These are phyloP conservation scores for Microctonus aethiopoides DNA, from an alignment of 2,888 invertebrate species.

Conservation along the genomic window DNA sequence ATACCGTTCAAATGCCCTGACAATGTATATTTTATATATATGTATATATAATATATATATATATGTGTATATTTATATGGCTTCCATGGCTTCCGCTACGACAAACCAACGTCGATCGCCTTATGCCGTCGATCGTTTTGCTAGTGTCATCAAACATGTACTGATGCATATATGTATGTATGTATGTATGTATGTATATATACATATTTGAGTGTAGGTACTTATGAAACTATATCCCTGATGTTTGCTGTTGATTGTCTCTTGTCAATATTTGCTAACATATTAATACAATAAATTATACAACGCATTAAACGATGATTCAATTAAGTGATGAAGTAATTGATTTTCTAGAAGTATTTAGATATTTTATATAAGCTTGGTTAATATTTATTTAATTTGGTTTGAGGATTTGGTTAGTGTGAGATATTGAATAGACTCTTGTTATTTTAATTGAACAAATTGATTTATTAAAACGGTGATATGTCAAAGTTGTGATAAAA, in stretches of 20 bases:
- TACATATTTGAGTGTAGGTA: background rate
- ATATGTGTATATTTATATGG: constrained; percentile 48
- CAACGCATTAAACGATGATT: no score
- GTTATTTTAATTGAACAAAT: no score
- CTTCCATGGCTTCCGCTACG: constrained; percentile 65
- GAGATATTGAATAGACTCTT: no score
- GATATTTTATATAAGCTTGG: no score
- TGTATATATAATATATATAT: background rate
- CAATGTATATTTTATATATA: constrained; percentile 12
- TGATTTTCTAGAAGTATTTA: no score
- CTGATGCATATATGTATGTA: constrained; percentile 6
- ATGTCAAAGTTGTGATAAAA: no score
- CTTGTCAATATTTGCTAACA: background rate
- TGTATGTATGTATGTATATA: constrained; percentile 22
- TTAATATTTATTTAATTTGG: no score
- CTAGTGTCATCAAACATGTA: constrained; percentile 52
- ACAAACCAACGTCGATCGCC: constrained; percentile 67
- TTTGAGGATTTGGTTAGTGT: no score
- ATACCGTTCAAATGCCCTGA: background rate
- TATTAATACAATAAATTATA: background rate
- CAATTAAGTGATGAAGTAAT: no score
- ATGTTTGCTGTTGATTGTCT: background rate
- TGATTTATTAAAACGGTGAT: no score
- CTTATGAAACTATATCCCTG: constrained; percentile 8
- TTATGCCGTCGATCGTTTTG: constrained; percentile 65